phyloP scores from a whole-genome alignment of 1,140 invertebrate genomes.

The Protaetia brevitarsis region DNA sequence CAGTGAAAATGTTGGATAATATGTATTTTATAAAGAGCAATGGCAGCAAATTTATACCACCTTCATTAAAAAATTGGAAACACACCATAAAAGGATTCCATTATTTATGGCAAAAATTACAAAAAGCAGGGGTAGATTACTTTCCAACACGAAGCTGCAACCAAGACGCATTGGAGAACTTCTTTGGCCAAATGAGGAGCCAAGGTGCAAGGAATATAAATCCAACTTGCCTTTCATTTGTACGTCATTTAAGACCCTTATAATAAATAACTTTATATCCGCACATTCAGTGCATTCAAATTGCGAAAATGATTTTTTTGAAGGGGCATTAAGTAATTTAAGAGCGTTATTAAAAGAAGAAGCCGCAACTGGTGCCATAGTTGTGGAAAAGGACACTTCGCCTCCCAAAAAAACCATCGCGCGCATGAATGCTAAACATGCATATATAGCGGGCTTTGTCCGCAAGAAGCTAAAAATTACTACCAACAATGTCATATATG shows the following conservation, averaged over 20 bases:
- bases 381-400: conserved; percentile 3
- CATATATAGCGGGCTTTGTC: not conserved
- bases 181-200: conserved; percentile 28
- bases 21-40: not conserved
- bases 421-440: not conserved
- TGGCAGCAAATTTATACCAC: not conserved
- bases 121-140: conserved; percentile 21
- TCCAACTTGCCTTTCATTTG: conserved; percentile 24
- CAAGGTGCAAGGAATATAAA: conserved; percentile 29
- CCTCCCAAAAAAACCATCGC: not conserved
- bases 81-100: conserved; percentile 29
- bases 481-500: not conserved
- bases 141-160: conserved; percentile 26
- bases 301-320: conserved; percentile 25
- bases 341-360: not conserved
- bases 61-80: conserved; percentile 28
- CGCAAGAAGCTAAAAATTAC: not conserved
- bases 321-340: conserved; percentile 1
- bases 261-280: conserved; percentile 28
- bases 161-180: conserved; percentile 33
- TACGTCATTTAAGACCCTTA: conserved; percentile 27
- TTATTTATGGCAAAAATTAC: conserved; percentile 24
- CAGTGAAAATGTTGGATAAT: conserved; percentile 17
- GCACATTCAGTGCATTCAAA: conserved; percentile 24
- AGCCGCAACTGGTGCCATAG: not conserved